Base-by-base conservation (phyloP, 1,140 invertebrate species). In the Drosophila littoralis region DNA sequence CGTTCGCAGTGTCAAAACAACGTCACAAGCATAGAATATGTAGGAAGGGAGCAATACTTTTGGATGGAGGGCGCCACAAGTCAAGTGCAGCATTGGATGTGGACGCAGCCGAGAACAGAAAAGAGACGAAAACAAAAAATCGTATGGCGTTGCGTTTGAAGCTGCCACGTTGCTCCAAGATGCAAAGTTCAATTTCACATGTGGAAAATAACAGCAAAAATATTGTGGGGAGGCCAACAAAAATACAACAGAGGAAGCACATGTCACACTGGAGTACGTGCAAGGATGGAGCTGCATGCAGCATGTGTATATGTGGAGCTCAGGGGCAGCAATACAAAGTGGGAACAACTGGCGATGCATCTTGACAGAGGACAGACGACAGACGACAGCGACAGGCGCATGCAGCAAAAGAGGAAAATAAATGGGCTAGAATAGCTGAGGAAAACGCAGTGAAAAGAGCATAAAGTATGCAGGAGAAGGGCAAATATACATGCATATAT, bases 141-240 rank as follows among this genome's bases (percentile, higher is more conserved):
- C 69, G 75, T 77, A 60, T 66, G 69, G 65, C 66, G 65, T 65
- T 72, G 65, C 72, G 69, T 79, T 68, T 84, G 77, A 52, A 43
- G 79, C 40, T 83, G 84, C 57, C 70, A 88, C 79, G 68, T 81
- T 74, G 82, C 84, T 68, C 58, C 79, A 88, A 86, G 83, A 86
- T 88, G 83, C 83, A 86, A 86, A 86, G 83, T 86, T 86, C 83
- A 86, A 88, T 86, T 86, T 83, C 83, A 86, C 83, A 86, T 86
- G 83, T 88, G 73, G 83, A 86, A 88, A 83, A 88, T 88, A 83
- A 71, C 76, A 88, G 76, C 60, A 65, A 60, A 75, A 52, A 73
- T 75, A 75, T 77, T 69, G 59, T 75, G 50, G 75, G 75, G 61
- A 51, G 71, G 45, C 42, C 42, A 50, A 79, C 72, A 40, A 60